Evolutionary conservation across 2,888 invertebrate species (phyloP).

Genomic region (Heliconius erato): DNA sequence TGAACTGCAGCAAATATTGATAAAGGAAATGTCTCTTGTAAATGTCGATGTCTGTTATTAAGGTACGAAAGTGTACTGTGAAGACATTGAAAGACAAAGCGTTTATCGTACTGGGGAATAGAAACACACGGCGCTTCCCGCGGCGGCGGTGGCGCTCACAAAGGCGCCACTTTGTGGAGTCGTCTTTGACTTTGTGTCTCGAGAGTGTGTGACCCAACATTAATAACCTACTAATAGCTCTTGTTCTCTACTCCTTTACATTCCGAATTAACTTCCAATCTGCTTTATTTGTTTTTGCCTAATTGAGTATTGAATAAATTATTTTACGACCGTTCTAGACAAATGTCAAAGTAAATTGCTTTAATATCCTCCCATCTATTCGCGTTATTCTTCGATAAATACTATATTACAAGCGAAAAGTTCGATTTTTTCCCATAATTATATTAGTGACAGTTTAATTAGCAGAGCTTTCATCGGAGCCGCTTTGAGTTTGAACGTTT

Average conservation of each 20-base stretch:
- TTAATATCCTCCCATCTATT: constrained; percentile 28
- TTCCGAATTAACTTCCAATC: constrained; percentile 31
- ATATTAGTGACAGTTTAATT: constrained; percentile 86
- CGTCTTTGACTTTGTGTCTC: constrained; percentile 74
- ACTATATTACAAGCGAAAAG: constrained; percentile 49
- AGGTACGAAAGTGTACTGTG: constrained; percentile 53
- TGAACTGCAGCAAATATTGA: background rate
- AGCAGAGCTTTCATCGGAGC: constrained; percentile 82
- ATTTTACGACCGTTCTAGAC: background rate
- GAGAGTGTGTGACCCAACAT: constrained; percentile 77
- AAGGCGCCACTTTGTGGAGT: constrained; percentile 81
- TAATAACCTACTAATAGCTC: constrained; percentile 80
- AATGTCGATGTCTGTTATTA: constrained; percentile 9
- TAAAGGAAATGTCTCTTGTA: background rate
- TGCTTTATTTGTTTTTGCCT: constrained; percentile 12
- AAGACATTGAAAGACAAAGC: constrained; percentile 76
- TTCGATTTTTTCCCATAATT: constrained; percentile 83
- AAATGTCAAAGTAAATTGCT: constrained; percentile 40
- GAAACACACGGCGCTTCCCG: constrained; percentile 61
- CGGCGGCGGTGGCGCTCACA: constrained; percentile 66
- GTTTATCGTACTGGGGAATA: constrained; percentile 71
- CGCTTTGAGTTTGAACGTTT: constrained; percentile 85
- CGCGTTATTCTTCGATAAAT: constrained; percentile 39
- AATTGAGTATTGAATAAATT: constrained; percentile 13
- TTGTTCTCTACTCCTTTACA: constrained; percentile 42